These are phyloP conservation scores for Muscicapa adusta DNA, from an alignment of 2,113 vertebrate genomes.

Conservation along the genomic window DNA sequence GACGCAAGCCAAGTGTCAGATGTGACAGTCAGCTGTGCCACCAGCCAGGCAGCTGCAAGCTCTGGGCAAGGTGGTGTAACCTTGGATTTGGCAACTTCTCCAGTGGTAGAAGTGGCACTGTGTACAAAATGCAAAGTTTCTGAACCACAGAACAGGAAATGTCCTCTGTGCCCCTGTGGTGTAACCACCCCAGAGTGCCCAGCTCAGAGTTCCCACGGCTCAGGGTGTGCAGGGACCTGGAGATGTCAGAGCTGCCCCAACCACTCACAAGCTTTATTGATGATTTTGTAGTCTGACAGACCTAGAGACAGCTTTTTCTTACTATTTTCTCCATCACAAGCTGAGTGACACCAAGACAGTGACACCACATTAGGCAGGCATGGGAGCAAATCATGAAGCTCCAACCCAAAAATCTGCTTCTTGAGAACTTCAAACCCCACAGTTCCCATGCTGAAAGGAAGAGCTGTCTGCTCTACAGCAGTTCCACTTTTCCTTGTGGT, in stretches of 20 bases:
- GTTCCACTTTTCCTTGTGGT: not conserved
- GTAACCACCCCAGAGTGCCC: constrained; percentile 42
- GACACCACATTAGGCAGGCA: fast-evolving
- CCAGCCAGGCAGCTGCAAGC: not conserved
- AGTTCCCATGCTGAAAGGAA: not conserved
- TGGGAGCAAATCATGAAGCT: not conserved
- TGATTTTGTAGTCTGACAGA: not conserved
- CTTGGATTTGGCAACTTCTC: not conserved
- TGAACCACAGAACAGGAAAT: constrained; percentile 33
- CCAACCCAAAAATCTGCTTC: not conserved
- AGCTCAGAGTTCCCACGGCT: not conserved
- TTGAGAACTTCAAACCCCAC: not conserved
- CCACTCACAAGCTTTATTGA: not conserved
- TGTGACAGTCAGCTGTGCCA: not conserved
- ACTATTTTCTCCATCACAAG: not conserved
- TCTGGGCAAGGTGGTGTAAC: not conserved
- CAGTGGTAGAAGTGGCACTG: not conserved
- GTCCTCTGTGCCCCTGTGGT: not conserved
- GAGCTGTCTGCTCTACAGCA: not conserved
- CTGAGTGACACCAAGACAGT: not conserved
- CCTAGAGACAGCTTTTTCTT: not conserved
- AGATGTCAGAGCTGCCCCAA: not conserved
- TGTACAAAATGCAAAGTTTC: not conserved
- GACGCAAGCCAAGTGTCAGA: not conserved
- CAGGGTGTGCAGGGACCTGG: not conserved